Conservation (phyloP, 2,113 vertebrate species). For the Aldabrachelys gigantea region DNA sequence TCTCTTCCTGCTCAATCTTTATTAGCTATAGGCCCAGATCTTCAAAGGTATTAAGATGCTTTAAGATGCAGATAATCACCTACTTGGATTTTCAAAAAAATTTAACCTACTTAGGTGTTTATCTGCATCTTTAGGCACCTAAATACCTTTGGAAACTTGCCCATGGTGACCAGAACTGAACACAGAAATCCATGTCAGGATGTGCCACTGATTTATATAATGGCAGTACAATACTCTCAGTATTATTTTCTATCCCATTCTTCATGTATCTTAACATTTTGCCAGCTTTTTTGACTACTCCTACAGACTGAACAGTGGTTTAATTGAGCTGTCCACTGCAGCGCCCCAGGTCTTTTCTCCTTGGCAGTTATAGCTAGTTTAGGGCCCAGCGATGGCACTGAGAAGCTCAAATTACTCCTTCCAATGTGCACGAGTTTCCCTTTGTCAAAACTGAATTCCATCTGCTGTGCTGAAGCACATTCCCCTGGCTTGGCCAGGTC, state of each 20-base stretch:
- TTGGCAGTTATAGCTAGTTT: neutral
- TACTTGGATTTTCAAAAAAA: neutral
- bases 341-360: neutral
- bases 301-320: neutral
- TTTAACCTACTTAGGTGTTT: neutral
- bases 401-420: neutral
- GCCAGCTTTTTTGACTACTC: neutral
- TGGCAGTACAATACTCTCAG: neutral
- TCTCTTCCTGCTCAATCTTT: neutral
- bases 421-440: neutral
- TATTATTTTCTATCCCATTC: neutral
- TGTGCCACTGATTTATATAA: neutral
- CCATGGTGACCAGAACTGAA: neutral
- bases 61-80: neutral
- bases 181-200: neutral
- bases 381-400: accelerated
- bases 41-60: neutral
- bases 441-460: neutral
- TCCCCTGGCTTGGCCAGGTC: neutral
- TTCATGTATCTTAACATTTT: neutral
- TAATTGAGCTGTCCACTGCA: neutral
- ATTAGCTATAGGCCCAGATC: neutral
- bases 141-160: neutral
- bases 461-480: neutral
- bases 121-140: neutral